These are phyloP conservation scores for Corbicula japonica DNA, from an alignment of 2,888 invertebrate genomes.

Conservation along the genomic window DNA sequence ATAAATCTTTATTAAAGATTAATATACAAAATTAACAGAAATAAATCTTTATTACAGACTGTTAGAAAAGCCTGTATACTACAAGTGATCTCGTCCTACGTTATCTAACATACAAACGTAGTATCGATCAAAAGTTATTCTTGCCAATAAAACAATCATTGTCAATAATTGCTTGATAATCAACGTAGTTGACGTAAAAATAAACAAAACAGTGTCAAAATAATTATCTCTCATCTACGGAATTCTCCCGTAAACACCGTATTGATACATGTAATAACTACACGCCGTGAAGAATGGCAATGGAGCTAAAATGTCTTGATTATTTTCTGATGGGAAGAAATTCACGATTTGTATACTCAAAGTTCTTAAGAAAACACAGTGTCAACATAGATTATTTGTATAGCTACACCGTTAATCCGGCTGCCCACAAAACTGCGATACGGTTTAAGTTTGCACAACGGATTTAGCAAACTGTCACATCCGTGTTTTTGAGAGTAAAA, in stretches of 20 bases:
- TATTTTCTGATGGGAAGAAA: constrained; percentile 33
- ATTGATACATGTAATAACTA: background rate
- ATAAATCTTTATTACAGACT: no score
- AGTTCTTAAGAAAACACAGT: constrained; percentile 59
- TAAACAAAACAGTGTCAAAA: constrained; percentile 60
- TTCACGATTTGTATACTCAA: constrained; percentile 23
- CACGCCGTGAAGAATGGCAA: background rate
- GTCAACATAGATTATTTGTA: constrained; percentile 57
- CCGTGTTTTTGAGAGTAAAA: no score
- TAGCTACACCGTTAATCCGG: constrained; percentile 46
- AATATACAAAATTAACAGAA: no score
- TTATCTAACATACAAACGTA: no score
- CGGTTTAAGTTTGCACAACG: constrained; percentile 37
- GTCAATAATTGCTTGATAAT: constrained; percentile 14
- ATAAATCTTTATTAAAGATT: no score
- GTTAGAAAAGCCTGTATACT: no score
- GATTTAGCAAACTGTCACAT: constrained; percentile 32
- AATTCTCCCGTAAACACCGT: constrained; percentile 20
- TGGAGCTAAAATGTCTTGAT: constrained; percentile 3
- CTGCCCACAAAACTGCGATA: constrained; percentile 30
- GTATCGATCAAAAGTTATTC: no score
- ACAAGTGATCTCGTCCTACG: no score
- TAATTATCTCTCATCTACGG: constrained; percentile 26
- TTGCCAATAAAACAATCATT: no score
- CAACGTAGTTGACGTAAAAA: constrained; percentile 17